Conservation (phyloP, 2,888 invertebrate genomes). For the Stenchaetothrips biformis region DNA sequence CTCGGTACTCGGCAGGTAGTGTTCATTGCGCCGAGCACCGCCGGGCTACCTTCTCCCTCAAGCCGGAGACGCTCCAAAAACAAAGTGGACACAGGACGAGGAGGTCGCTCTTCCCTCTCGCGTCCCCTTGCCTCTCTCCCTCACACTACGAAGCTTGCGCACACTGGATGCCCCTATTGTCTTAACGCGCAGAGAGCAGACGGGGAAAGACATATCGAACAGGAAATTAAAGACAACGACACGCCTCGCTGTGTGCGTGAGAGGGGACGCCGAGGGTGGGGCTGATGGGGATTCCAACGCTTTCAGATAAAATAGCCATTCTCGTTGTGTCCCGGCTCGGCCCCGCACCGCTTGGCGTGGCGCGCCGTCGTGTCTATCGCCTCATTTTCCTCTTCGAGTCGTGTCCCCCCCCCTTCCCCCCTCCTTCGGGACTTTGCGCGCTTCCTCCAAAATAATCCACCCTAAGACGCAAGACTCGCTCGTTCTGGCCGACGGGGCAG, state of each 20-base stretch:
- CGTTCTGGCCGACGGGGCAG: no score
- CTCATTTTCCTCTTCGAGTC: conserved; percentile 5
- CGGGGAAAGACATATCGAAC: conserved; percentile 22
- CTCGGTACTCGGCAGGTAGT: no score
- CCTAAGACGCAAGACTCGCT: no score
- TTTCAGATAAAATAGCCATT: conserved; percentile 24
- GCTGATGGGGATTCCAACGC: conserved; percentile 24
- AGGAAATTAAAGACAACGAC: conserved; percentile 16
- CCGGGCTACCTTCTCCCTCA: no score
- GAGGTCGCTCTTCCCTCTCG: no score
- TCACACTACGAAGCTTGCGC: neutral
- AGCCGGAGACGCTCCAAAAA: no score
- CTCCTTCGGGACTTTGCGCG: neutral
- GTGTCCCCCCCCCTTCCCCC: neutral
- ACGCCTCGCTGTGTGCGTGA: neutral
- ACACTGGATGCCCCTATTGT: neutral
- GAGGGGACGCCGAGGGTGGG: neutral
- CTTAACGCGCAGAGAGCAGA: conserved; percentile 5
- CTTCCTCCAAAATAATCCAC: no score
- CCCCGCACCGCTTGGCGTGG: neutral
- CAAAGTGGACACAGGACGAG: no score
- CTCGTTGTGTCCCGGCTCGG: neutral
- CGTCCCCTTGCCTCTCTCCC: no score
- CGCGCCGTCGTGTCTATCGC: neutral
- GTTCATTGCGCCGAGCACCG: no score